Base-by-base conservation (phyloP, 2,113 vertebrate genomes). In the Herpetotheres cachinnans region DNA sequence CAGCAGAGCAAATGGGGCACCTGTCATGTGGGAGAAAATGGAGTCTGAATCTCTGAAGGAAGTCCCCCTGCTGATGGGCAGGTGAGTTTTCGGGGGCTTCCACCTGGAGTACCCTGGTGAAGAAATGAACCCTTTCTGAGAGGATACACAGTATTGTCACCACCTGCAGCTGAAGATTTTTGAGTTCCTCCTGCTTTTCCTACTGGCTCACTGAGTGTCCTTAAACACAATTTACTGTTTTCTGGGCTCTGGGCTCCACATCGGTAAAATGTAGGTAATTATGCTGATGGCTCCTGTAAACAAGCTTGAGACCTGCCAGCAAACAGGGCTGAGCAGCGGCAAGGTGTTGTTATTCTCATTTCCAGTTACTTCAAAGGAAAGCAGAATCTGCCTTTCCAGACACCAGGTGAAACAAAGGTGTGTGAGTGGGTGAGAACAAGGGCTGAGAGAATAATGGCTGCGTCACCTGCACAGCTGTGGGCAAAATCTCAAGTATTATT, bases 341-440 rank as follows among this genome's bases (percentile, higher is more conserved):
- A 52, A 78, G 24, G 18, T 69, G 44, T 12, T 73, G 25, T 58
- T 80, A 62, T 54, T 82, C 66, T 73, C 49, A 69, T 90, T 95
- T 93, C 86, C 87, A 89, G 22, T 29, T 54, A 19, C 62, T 87
- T 89, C 66, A 92, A 90, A 94, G 49, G 32, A 91, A 70, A 94
- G 78, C 32, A 80, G 24, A 79, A 82, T 73, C 70, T 82, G 36
- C 54, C 22, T 86, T 87, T 92, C 27, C 61, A 93, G 49, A n/a
- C n/a, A 58, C 29, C 38, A 70, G 42, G 50, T 69, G 55, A 74
- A 79, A 82, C 0, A 7, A 50, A 70, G 44, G 44, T 79, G 52
- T 70, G 21, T 80, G 81, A 85, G 67, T 18, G 65, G 34, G 49
- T 87, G 83, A 95, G 89, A 95, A 86, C 29, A 86, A 81, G 38